Evolutionary conservation across 2,113 vertebrate genomes (phyloP), one percentile per base, ranked within the genome.

Genomic region (Ammodytes dubius): DNA sequence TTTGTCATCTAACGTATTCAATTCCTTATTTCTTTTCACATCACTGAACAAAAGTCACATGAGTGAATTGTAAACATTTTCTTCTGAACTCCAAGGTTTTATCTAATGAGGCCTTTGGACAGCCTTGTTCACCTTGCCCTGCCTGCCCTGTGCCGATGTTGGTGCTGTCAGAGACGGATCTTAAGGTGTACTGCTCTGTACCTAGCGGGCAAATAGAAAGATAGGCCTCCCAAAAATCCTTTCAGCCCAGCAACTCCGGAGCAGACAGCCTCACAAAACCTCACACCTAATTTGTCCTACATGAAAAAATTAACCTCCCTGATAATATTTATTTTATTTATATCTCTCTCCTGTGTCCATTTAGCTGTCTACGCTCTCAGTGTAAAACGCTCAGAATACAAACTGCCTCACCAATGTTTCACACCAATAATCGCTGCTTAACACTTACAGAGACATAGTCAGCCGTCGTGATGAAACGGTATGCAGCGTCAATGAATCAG

Each of bases 51-150:
- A 80, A 60, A 81, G 70, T 84, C 56, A 54, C 54, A 27, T 27
- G 10, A 53, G 77, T 77, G 59, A 79, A 77, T 81, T 72, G 86
- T 86, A 78, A 87, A 86, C 69, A 61, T 86, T 71, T 86, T 73
- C 71, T 56, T 69, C 76, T 78, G 47, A 0, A 40, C 60, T 79
- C 70, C 61, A 83, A 64, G 66, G 75, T 74, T 83, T 59, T 40
- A 61, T 76, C 52, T 89, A 87, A 90, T 79, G 80, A 90, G 70
- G 67, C 64, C 83, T 86, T 81, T 88, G 83, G 87, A 87, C n/a
- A 82, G 84, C 79, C 27, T 67, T 85, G 87, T 91, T 90, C 90
- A 82, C 83, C 56, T 87, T 85, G 54, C 66, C 70, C 12, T 56
- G 53, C 53, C 54, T 6, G 73, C 77, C 59, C 54, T 73, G 63